These are phyloP conservation scores for Rosalia funebris DNA, from an alignment of 2,888 invertebrate species.

Conservation along the genomic window DNA sequence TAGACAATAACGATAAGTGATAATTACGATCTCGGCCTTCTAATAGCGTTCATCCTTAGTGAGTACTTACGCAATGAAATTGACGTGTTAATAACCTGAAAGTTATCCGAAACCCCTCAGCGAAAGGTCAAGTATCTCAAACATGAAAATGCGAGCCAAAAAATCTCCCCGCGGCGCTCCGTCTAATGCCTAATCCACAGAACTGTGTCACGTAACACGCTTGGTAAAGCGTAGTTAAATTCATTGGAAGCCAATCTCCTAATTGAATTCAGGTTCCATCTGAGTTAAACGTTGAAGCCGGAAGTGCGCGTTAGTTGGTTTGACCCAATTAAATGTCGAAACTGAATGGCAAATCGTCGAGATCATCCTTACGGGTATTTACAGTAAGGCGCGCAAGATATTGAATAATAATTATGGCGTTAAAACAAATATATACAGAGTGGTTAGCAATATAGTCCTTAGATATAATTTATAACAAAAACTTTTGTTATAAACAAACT, in stretches of 20 bases:
- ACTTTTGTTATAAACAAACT: too few species aligned
- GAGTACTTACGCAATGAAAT: too few species aligned
- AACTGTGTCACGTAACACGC: slow-evolving; percentile 3
- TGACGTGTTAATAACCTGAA: too few species aligned
- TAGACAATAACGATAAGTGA: too few species aligned
- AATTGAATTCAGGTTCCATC: slow-evolving; percentile 15
- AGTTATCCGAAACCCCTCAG: background rate
- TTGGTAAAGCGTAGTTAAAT: background rate
- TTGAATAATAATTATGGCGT: background rate
- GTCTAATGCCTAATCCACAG: background rate
- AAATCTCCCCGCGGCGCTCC: background rate
- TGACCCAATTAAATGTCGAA: slow-evolving; percentile 11
- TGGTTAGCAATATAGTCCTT: background rate
- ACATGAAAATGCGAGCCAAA: background rate
- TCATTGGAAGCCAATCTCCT: slow-evolving; percentile 11
- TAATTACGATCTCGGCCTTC: too few species aligned
- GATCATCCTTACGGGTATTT: background rate
- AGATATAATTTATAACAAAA: too few species aligned
- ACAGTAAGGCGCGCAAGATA: background rate
- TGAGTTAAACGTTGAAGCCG: slow-evolving; percentile 13
- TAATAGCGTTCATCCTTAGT: too few species aligned
- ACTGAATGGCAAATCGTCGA: background rate
- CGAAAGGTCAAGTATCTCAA: background rate
- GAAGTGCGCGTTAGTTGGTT: slow-evolving; percentile 2
- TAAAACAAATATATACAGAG: background rate